A percentile compares a stretch with the other conserved stretches of the same genome.
phyloP scores from a whole-genome alignment of 2,888 invertebrate species.

The Epirrhoe tristata region DNA sequence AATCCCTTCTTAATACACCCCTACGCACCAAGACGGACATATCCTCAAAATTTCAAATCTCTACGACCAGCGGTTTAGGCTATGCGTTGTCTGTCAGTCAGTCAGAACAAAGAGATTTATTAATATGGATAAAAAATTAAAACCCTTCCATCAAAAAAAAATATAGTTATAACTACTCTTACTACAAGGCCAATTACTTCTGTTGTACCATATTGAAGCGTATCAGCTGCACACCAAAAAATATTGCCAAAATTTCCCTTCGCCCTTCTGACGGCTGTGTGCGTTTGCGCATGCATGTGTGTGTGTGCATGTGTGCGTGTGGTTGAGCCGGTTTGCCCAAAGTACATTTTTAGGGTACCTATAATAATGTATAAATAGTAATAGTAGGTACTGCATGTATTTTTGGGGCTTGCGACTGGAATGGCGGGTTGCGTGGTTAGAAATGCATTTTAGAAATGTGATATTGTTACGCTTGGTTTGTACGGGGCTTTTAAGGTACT shows the following conservation, averaged over 20 bases:
- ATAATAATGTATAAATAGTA: constrained; percentile 55
- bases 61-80: too few relatives aligned
- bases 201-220: constrained; percentile 22
- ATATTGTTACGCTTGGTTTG: neutral
- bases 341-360: constrained; percentile 73
- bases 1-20: too few relatives aligned
- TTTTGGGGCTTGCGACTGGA: constrained; percentile 47
- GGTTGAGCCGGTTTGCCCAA: constrained; percentile 72
- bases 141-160: too few relatives aligned
- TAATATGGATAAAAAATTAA: too few relatives aligned
- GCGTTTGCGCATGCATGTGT: constrained; percentile 44
- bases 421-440: constrained; percentile 6
- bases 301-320: constrained; percentile 48
- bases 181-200: neutral
- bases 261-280: constrained; percentile 65
- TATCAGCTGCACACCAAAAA: constrained; percentile 56
- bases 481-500: neutral
- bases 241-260: constrained; percentile 83
- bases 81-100: too few relatives aligned
- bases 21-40: too few relatives aligned
- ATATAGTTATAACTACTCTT: neutral
- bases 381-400: constrained; percentile 47
- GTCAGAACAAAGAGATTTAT: too few relatives aligned
- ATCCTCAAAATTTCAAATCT: too few relatives aligned
- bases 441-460: neutral